Base-by-base conservation (phyloP, 2,888 invertebrate genomes). In the Polia nebulosa region DNA sequence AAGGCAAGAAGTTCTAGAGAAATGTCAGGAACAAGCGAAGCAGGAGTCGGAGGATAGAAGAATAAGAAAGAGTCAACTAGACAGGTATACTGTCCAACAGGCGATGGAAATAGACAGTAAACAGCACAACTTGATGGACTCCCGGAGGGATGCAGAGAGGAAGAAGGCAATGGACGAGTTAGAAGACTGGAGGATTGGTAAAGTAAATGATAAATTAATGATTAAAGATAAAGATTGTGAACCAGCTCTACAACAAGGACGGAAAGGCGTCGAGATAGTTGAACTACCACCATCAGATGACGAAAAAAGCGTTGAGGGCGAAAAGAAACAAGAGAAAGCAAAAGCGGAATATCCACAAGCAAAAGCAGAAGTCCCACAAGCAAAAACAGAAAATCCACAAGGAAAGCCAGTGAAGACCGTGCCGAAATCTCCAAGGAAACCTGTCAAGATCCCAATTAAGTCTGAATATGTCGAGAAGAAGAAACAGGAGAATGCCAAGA, bases 81-180 rank as follows among this genome's bases (percentile, higher is more conserved):
- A 97, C 78, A 96, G 96, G 83, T 96, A 96, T 72, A 85, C 94
- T 25, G 95, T 96, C 2, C 93, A 94, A 70, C 89, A 91, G 72
- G 95, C 96, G 11, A 96, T 96, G 93, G 93, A 93, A n/a, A 91
- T 95, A 71, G 96, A 96, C 63, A 88, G 81, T 0, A 91, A 92
- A 77, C 96, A 96, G 55, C 96, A 97, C 73, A 90, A 96, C 47
- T 87, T 96, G 76, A 97, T 98, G 91, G 97, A 97, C 69, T 88
- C 92, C 1, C 95, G 97, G 56, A 96, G 97, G 86, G 96, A 97
- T 76, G 87, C 90, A 0, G 97, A 97, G 88, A 96, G 97, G 76
- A 92, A 94, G 55, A 96, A 96, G 85, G 97, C 97, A 3, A 96
- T 97, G 94, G 94, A 96, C 1, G 97, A 97, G 76, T 91, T 98